Evolutionary conservation across 2,797 vertebrate species (phyloP), one percentile per base, ranked within the genome.

Genomic region (Dallia pectoralis): DNA sequence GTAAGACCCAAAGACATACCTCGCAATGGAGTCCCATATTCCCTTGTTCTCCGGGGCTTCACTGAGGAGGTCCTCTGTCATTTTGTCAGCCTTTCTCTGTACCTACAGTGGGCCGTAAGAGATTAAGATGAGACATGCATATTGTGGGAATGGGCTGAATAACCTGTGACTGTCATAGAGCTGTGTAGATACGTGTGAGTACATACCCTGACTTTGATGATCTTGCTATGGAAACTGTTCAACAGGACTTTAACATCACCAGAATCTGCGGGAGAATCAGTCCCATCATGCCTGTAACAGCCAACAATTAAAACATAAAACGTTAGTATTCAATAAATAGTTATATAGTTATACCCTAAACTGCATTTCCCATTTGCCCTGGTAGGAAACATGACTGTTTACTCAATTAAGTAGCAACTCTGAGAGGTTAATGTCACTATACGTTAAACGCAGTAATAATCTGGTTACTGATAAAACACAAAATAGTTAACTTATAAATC

Each of bases 191-290:
- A n/a, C 32, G 12, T 14, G 49, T 8, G 74, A 81, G 68, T 76
- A 93, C 95, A 80, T 79, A 99, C 98, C 84, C 95, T 90, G 80
- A 99, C 91, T 96, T 96, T 95, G 89, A 99, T 94, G 81, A 96
- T 96, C 89, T 97, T 99, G 91, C 95, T 97, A 89, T 95, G 95
- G 88, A 99, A 99, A 85, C 92, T 97, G 87, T 94, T 95, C 74
- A 98, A 87, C 25, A 96, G 89, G 27, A 98, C 94, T 8, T 90
- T 79, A 72, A 97, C 89, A 22, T 97, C 91, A 49, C 87, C 89
- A 11, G 87, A 77, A 56, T 94, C 92, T 62, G 87, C 83, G 19
- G 92, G 87, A 63, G 96, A 98, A 87, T 99, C 96, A 0, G 96
- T 93, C 78, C 95, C 96, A 90, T 96, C 94, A n/a, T 97, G 96